A percentile compares a stretch with the other conserved stretches of the same genome.
Conservation (phyloP, 2,113 vertebrate genomes). For the Rhabdornis inornatus region DNA sequence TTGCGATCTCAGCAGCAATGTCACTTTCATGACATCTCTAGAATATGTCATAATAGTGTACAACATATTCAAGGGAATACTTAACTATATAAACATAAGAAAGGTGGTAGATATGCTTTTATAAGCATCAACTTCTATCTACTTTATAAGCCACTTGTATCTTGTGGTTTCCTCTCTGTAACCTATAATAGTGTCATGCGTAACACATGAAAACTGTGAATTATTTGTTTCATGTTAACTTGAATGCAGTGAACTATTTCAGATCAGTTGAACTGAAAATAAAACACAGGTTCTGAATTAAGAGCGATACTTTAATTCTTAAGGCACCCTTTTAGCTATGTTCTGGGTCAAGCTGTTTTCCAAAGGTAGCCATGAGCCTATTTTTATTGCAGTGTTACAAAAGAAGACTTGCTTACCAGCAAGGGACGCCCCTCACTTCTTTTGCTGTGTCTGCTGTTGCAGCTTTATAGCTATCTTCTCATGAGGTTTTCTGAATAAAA, state of each 20-base stretch:
- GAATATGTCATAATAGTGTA: neutral
- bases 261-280: neutral
- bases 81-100: neutral
- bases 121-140: neutral
- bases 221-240: neutral
- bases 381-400: neutral
- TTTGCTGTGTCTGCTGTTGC: neutral
- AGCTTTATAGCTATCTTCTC: neutral
- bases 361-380: neutral
- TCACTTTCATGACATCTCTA: neutral
- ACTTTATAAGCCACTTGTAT: neutral
- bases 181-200: neutral
- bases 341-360: neutral
- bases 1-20: neutral
- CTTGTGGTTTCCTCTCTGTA: neutral
- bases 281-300: neutral
- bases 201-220: neutral
- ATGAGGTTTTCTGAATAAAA: neutral
- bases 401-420: neutral
- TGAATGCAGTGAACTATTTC: neutral
- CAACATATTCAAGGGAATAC: neutral
- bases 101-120: neutral
- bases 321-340: neutral
- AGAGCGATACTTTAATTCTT: neutral
- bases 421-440: neutral